Evolutionary conservation across 2,888 invertebrate species (phyloP).

Genomic region (Lutraria lutraria): DNA sequence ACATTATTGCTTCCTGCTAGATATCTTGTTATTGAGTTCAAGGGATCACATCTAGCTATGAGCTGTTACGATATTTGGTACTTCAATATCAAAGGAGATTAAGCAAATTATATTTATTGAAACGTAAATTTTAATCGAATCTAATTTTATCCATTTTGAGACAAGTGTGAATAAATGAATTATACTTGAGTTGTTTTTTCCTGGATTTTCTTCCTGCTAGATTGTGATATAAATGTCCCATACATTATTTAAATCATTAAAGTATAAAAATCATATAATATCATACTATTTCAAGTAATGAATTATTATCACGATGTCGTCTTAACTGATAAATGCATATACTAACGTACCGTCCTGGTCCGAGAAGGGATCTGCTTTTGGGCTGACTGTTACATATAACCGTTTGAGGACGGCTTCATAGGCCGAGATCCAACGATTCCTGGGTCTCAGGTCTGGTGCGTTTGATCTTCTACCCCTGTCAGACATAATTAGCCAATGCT

Average conservation of each 20-base stretch:
- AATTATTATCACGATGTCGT: not conserved
- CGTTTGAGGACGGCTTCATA: not conserved
- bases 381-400: not conserved
- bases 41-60: too few species aligned
- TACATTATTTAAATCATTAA: not conserved
- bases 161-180: not conserved
- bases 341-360: not conserved
- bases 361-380: not conserved
- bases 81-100: too few species aligned
- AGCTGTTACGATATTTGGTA: too few species aligned
- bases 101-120: too few species aligned
- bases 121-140: too few species aligned
- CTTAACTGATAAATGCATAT: not conserved
- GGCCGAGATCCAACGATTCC: not conserved
- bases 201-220: not conserved
- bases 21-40: too few species aligned
- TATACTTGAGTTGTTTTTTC: not conserved
- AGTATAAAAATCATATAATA: not conserved
- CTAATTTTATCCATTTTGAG: not conserved
- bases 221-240: not conserved
- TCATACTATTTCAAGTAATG: not conserved
- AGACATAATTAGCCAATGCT: not conserved
- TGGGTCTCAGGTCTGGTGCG: not conserved
- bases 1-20: too few species aligned
- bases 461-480: not conserved